phyloP scores from a whole-genome alignment of 2,113 vertebrate species.

The Apteryx mantelli region DNA sequence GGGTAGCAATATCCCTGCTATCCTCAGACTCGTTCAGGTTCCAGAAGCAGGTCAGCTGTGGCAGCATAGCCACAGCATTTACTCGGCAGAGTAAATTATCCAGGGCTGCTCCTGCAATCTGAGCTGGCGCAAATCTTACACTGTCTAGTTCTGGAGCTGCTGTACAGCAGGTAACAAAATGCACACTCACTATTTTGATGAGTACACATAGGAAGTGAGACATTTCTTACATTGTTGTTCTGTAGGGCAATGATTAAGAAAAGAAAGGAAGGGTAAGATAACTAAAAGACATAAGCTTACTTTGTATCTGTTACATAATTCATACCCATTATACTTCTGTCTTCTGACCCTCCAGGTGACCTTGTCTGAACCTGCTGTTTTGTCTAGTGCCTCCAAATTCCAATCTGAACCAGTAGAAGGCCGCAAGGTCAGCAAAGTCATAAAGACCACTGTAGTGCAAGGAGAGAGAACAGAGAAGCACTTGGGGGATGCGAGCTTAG shows the following conservation, averaged over 20 bases:
- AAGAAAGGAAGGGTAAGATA: background rate
- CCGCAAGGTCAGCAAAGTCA: constrained; percentile 94
- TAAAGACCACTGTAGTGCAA: constrained; percentile 90
- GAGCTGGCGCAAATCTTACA: background rate
- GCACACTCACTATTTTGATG: background rate
- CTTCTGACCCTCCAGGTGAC: constrained; percentile 79
- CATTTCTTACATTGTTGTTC: background rate
- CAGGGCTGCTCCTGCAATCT: background rate
- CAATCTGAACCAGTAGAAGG: constrained; percentile 90
- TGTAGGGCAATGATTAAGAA: background rate
- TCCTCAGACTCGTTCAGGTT: background rate
- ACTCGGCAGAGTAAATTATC: background rate
- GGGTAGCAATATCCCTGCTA: background rate
- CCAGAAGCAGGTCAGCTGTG: background rate
- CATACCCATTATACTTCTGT: background rate
- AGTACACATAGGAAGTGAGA: background rate
- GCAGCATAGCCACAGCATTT: background rate
- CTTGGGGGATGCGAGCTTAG: constrained; percentile 86
- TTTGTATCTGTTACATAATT: background rate
- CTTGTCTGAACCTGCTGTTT: constrained; percentile 80
- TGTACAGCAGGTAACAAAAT: background rate
- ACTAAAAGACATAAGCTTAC: background rate
- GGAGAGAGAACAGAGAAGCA: constrained; percentile 92
- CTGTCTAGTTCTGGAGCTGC: fast-evolving
- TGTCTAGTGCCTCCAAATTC: constrained; percentile 82